Evolutionary conservation across 2,797 vertebrate species (phyloP), one percentile per base, ranked within the genome.

Genomic region (Balearica regulorum): DNA sequence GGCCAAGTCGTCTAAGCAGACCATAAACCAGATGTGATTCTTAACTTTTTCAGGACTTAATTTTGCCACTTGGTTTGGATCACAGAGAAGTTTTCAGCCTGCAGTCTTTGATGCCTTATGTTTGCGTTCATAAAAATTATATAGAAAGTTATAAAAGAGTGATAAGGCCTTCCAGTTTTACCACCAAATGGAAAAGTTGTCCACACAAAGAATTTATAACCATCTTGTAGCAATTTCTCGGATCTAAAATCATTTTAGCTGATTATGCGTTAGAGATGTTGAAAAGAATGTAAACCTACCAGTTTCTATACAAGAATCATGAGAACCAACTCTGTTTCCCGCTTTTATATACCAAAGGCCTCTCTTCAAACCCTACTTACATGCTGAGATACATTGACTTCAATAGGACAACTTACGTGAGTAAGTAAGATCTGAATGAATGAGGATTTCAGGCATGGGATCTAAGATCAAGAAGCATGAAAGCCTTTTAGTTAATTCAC

Each of bases 81-180:
- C 94, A 96, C 89, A 96, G 96, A 81, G 92, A 89, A 87, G 73
- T 89, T 96, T 97, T 97, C 88, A 97, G 94, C 73, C 96, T 76
- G 37, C 61, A 69, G 85, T 90, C 97, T 98, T 98, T 98, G 98
- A 98, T 98, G 96, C 96, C 15, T 97, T 93, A 95, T 97, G 95
- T 97, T 97, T 96, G 96, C 91, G 41, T 98, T 97, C 97, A 98
- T 98, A 98, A 98, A 98, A 97, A 94, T 97, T 98, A 98, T 96
- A 98, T 97, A 97, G 97, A 96, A 97, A 97, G 96, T 97, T 97
- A 97, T 97, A 97, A 98, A 98, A 97, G 93, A 94, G 96, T 77
- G 97, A 97, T 97, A 97, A 97, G 97, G 82, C 93, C 96, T 97
- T 97, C 96, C 96, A 94, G 95, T 97, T 97, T 98, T 97, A 97